phyloP scores from a whole-genome alignment of 64 coral and sea anemone genomes.

The Montipora foliosa region DNA sequence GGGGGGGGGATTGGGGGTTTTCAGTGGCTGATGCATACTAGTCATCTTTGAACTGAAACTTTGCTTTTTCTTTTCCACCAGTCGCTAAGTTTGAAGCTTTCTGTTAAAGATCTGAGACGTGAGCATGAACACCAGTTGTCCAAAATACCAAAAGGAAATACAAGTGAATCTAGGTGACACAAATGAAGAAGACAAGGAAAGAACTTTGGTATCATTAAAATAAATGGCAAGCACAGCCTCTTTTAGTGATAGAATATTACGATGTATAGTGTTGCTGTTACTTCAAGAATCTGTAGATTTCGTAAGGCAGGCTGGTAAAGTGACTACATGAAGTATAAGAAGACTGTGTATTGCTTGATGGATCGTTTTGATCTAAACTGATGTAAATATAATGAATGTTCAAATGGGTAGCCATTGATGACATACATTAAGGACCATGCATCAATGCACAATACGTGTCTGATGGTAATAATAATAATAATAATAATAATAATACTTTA shows the following conservation, averaged over 20 bases:
- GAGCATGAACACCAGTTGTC: constrained; percentile 50
- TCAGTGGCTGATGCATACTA: neutral
- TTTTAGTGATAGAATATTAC: neutral
- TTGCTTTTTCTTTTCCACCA: neutral
- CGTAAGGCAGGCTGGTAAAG: no score
- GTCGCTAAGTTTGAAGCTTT: constrained; percentile 51
- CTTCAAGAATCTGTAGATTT: neutral
- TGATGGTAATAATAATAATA: no score
- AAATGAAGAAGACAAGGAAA: neutral
- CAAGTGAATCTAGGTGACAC: neutral
- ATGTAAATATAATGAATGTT: neutral
- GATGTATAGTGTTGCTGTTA: neutral
- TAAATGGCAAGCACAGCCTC: neutral
- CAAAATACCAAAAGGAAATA: constrained; percentile 1
- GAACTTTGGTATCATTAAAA: neutral
- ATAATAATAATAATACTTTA: no score
- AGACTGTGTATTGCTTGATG: no score
- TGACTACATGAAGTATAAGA: no score
- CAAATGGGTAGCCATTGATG: neutral
- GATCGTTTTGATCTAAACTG: neutral
- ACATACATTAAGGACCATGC: no score
- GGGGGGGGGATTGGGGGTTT: no score
- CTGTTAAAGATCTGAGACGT: constrained; percentile 42
- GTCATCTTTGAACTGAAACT: neutral
- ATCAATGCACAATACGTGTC: no score